These are phyloP conservation scores for Oreochromis grahami DNA, from an alignment of 2,797 vertebrate species.

Conservation along the genomic window DNA sequence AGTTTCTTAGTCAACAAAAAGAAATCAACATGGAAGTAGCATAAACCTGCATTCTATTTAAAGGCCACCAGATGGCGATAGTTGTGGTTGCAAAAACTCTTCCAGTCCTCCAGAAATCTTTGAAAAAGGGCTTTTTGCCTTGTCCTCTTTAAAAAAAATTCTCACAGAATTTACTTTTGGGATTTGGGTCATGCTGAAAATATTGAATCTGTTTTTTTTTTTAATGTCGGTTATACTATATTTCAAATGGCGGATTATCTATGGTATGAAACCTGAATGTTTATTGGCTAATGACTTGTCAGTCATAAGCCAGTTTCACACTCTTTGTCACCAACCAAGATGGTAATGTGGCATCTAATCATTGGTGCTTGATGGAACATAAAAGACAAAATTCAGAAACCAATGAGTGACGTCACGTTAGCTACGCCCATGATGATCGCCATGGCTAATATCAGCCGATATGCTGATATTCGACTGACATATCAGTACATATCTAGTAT, in stretches of 20 bases:
- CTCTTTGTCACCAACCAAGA: neutral
- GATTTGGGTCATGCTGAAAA: neutral
- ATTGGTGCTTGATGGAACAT: neutral
- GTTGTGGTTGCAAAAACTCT: neutral
- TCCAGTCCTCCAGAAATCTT: neutral
- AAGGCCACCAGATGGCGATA: neutral
- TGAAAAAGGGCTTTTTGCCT: neutral
- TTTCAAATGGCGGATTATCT: neutral
- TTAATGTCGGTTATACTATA: neutral
- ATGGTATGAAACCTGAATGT: neutral
- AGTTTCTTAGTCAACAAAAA: neutral
- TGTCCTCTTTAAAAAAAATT: neutral
- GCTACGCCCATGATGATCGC: neutral
- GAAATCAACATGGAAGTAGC: neutral
- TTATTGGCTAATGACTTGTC: neutral
- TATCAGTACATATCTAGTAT: neutral
- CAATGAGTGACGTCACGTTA: neutral
- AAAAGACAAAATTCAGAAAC: rapidly evolving
- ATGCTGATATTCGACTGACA: neutral
- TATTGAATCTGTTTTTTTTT: neutral
- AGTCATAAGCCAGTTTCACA: neutral
- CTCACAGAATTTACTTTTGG: neutral
- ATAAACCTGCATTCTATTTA: neutral
- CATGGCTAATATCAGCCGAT: neutral
- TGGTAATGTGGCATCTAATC: neutral